Evolutionary conservation across 2,113 vertebrate genomes (phyloP), one percentile per base, ranked within the genome.

Genomic region (Sinocyclocheilus anshuiensis): DNA sequence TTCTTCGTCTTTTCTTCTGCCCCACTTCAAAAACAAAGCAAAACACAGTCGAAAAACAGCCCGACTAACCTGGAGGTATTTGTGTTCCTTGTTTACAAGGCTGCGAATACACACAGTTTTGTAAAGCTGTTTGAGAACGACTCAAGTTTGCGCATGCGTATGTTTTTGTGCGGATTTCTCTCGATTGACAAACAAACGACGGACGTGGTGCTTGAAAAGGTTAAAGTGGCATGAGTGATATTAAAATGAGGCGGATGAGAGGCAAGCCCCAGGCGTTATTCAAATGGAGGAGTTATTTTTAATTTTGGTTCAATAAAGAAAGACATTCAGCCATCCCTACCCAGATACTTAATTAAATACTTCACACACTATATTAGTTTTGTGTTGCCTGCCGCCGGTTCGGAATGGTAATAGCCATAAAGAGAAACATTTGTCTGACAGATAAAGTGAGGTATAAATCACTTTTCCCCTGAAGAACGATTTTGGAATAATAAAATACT

Each of bases 281-380:
- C 91, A 93, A 92, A 94, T 94, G 57, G 76, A 87, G 86, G 36
- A 86, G 79, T 87, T 91, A 90, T 92, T 90, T 92, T 91, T 92
- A 94, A 94, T 94, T 94, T 93, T 82, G 92, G 86, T 92, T 92
- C 90, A 94, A 93, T 94, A 93, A 93, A 88, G 91, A 89, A 84
- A 91, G 91, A 93, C 92, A 90, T 89, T 89, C 82, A 91, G 86
- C 91, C 92, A 84, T 94, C 93, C 91, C 91, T 88, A 90, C 92
- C 90, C 91, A 91, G 91, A 92, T 92, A 86, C 91, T 94, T 94
- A 93, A 95, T 94, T 93, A 95, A 94, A 93, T 75, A 92, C 79
- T 91, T 93, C 90, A 87, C 91, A 85, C 84, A 91, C 91, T 90
- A 93, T 86, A 91, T 83, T 89, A 93, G 92, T 91, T 79, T 90